These are phyloP conservation scores for Hirtodrosophila alboralis DNA, from an alignment of 2,888 invertebrate genomes.

Conservation along the genomic window DNA sequence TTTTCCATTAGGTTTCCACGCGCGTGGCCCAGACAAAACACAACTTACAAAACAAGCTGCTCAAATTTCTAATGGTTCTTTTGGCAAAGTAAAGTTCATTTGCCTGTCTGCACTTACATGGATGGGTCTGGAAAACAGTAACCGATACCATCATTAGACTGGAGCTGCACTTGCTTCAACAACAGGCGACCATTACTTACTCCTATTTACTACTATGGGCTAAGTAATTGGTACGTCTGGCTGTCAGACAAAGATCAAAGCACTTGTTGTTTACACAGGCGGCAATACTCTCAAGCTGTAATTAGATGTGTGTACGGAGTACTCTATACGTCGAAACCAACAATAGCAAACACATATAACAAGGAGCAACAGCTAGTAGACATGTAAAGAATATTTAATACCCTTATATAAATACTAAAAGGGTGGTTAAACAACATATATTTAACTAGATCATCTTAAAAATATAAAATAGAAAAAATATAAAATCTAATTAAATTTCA, in stretches of 20 bases:
- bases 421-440: too few relatives aligned
- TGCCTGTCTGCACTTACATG: constrained; percentile 55
- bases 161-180: constrained; percentile 29
- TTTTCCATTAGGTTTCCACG: constrained; percentile 67
- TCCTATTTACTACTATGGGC: constrained; percentile 7
- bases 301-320: constrained; percentile 50
- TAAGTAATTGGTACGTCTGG: constrained; percentile 37
- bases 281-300: constrained; percentile 69
- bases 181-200: constrained; percentile 10
- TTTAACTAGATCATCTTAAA: too few relatives aligned
- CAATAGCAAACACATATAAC: constrained; percentile 10
- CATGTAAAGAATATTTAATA: too few relatives aligned
- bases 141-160: constrained; percentile 50
- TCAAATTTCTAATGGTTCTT: constrained; percentile 75
- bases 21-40: constrained; percentile 24
- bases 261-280: constrained; percentile 68
- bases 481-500: too few relatives aligned
- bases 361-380: not conserved
- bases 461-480: too few relatives aligned
- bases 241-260: constrained; percentile 61
- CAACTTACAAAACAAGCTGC: constrained; percentile 60
- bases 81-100: constrained; percentile 71
- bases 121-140: constrained; percentile 38
- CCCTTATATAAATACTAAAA: too few relatives aligned
- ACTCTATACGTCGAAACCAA: constrained; percentile 27